phyloP scores from a whole-genome alignment of 2,113 vertebrate genomes.

The Tupaia tana region DNA sequence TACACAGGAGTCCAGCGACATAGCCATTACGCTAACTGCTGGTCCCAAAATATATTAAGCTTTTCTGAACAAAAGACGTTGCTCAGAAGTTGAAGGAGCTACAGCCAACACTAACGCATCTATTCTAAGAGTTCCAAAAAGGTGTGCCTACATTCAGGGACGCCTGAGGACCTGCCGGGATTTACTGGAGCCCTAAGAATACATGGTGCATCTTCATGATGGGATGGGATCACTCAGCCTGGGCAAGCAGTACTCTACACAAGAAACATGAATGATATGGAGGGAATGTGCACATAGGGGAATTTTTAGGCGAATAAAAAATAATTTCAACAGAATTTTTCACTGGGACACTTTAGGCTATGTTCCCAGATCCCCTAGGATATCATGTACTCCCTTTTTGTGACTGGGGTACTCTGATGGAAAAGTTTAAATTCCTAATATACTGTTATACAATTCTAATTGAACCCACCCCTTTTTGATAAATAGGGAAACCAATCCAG shows the following conservation, averaged over 20 bases:
- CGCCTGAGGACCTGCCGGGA: background rate
- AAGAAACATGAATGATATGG: background rate
- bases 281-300: background rate
- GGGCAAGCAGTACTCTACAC: background rate
- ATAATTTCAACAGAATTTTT: background rate
- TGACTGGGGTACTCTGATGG: background rate
- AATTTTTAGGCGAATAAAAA: slow-evolving; percentile 15
- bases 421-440: background rate
- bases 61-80: background rate
- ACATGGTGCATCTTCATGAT: background rate
- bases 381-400: background rate
- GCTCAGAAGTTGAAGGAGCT: background rate
- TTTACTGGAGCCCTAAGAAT: slow-evolving; percentile 27
- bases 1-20: too few relatives aligned
- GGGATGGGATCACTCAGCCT: slow-evolving; percentile 16
- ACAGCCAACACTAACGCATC: background rate
- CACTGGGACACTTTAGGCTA: background rate
- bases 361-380: background rate
- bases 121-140: background rate
- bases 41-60: background rate
- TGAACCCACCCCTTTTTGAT: background rate
- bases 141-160: background rate
- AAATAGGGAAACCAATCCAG: background rate
- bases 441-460: background rate
- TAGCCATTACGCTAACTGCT: too few relatives aligned